phyloP scores from a whole-genome alignment of 2,888 invertebrate species.

The Drosophila greeni region DNA sequence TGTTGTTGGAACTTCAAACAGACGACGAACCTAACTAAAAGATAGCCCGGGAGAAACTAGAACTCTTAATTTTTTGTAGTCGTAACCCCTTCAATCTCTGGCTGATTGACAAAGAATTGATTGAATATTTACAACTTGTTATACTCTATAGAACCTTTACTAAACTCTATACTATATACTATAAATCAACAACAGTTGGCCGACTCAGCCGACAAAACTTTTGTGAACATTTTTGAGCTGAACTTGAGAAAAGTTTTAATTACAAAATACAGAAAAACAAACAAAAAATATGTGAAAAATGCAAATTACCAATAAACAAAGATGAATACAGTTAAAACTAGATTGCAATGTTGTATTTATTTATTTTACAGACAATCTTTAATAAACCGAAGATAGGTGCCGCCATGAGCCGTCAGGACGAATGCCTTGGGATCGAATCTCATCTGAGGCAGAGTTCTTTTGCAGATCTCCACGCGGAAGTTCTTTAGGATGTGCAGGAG shows the following conservation, averaged over 20 bases:
- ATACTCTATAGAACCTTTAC: slow-evolving; percentile 3
- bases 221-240: slow-evolving; percentile 61
- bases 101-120: not conserved
- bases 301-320: slow-evolving; percentile 63
- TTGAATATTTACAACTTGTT: not conserved
- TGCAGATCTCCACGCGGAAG: slow-evolving; percentile 64
- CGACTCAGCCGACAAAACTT: slow-evolving; percentile 48
- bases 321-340: not conserved
- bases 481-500: slow-evolving; percentile 71
- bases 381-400: slow-evolving; percentile 70
- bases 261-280: slow-evolving; percentile 20
- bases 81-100: not conserved
- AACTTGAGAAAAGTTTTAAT: slow-evolving; percentile 36
- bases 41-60: not conserved
- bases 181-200: slow-evolving; percentile 43
- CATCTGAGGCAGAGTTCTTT: slow-evolving; percentile 61
- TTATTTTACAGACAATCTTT: slow-evolving; percentile 48
- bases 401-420: slow-evolving; percentile 69
- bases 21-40: not conserved
- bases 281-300: slow-evolving; percentile 54
- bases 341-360: not conserved
- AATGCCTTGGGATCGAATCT: slow-evolving; percentile 70
- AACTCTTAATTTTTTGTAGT: slow-evolving; percentile 1
- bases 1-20: slow-evolving; percentile 39
- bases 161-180: not conserved